These are phyloP conservation scores for Saguinus imperator DNA, from an alignment of 2,113 vertebrate genomes.

Conservation along the genomic window DNA sequence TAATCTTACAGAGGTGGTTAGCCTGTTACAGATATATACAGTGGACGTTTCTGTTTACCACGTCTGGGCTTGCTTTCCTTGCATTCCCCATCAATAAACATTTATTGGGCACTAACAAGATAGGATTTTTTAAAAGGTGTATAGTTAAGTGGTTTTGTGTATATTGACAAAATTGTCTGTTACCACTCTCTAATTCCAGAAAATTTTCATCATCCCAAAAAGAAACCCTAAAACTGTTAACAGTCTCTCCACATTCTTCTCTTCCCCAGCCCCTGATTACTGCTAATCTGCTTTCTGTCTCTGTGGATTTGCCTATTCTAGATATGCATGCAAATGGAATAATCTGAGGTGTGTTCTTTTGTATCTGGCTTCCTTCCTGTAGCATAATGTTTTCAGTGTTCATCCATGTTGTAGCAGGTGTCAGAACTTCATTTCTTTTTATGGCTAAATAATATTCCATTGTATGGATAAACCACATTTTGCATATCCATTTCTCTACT, in stretches of 20 bases:
- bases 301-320: background rate
- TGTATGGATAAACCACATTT: background rate
- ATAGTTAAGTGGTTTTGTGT: background rate
- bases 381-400: slow-evolving; percentile 16
- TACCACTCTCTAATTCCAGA: background rate
- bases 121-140: background rate
- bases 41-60: background rate
- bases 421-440: slow-evolving; percentile 42
- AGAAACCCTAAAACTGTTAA: background rate
- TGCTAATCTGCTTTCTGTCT: background rate
- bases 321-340: background rate
- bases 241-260: background rate
- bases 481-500: background rate
- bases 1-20: background rate
- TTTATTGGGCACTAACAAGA: slow-evolving; percentile 2
- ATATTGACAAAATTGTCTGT: background rate
- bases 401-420: background rate
- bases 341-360: background rate
- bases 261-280: background rate
- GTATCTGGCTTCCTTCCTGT: slow-evolving; percentile 1
- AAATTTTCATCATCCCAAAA: background rate
- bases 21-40: background rate
- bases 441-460: background rate
- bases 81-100: background rate
- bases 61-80: background rate